Evolutionary conservation across 2,113 vertebrate genomes (phyloP).

Genomic region (Bolborhynchus lineola): DNA sequence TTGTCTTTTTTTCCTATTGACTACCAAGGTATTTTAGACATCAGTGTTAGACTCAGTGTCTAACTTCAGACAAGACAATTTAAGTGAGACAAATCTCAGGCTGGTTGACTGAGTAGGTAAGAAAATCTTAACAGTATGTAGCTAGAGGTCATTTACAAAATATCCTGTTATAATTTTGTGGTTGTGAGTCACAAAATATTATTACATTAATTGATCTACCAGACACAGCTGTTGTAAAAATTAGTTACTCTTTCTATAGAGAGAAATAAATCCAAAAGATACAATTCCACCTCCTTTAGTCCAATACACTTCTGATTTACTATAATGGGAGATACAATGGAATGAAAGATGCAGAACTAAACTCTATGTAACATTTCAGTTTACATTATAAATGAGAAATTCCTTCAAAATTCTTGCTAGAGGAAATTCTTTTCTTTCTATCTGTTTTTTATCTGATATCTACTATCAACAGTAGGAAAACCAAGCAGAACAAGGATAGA

Average conservation of each 20-base stretch:
- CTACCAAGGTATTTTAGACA: background rate
- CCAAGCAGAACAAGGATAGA: background rate
- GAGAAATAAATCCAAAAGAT: background rate
- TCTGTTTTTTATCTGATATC: background rate
- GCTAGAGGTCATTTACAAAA: background rate
- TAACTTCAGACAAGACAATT: constrained; percentile 16
- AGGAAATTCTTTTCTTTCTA: background rate
- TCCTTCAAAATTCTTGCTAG: background rate
- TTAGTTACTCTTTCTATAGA: background rate
- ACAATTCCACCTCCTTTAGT: background rate
- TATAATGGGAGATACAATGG: background rate
- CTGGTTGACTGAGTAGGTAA: background rate
- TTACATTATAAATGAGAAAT: background rate
- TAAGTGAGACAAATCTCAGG: background rate
- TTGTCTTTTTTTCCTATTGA: background rate
- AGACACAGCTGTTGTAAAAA: background rate
- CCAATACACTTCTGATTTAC: background rate
- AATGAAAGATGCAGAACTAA: background rate
- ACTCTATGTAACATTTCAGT: background rate
- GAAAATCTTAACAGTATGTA: background rate
- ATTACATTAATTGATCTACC: background rate
- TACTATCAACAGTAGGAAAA: background rate
- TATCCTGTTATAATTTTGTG: background rate
- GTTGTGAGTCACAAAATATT: constrained; percentile 10
- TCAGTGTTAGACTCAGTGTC: background rate